Conservation (phyloP, 1,140 invertebrate genomes). For the Sitobion miscanthi region DNA sequence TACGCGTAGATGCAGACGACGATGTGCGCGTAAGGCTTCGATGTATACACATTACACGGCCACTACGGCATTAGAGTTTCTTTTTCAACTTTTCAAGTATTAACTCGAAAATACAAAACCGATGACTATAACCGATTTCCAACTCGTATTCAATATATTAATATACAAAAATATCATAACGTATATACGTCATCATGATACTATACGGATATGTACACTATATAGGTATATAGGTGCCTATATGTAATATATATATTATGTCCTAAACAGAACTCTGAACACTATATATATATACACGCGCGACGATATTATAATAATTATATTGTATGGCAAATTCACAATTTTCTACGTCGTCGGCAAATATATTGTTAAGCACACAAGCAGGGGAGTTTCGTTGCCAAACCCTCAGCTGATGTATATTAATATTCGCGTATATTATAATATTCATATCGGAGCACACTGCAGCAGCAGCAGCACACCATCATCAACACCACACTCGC, state of each 20-base stretch:
- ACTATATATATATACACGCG: not conserved
- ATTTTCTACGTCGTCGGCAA: slow-evolving; percentile 12
- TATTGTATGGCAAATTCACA: not conserved
- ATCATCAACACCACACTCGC: not conserved
- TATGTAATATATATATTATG: not conserved
- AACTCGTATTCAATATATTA: not conserved
- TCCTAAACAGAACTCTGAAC: not conserved
- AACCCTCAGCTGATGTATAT: not conserved
- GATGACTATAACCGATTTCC: not conserved
- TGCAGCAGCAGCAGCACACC: not conserved
- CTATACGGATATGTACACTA: not conserved
- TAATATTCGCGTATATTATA: not conserved
- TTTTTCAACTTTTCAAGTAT: not conserved
- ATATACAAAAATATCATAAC: not conserved
- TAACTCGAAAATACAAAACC: slow-evolving; percentile 14
- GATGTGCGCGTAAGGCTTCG: not conserved
- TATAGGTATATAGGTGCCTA: too few species aligned
- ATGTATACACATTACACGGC: not conserved
- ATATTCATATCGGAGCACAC: not conserved
- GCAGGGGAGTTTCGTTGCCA: not conserved
- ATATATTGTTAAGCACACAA: not conserved
- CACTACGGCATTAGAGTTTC: not conserved
- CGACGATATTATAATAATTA: not conserved
- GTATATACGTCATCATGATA: not conserved
- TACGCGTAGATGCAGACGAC: not conserved